Evolutionary conservation across 2,888 invertebrate genomes (phyloP), one percentile per base, ranked within the genome.

Genomic region (Pseudoips prasinana): DNA sequence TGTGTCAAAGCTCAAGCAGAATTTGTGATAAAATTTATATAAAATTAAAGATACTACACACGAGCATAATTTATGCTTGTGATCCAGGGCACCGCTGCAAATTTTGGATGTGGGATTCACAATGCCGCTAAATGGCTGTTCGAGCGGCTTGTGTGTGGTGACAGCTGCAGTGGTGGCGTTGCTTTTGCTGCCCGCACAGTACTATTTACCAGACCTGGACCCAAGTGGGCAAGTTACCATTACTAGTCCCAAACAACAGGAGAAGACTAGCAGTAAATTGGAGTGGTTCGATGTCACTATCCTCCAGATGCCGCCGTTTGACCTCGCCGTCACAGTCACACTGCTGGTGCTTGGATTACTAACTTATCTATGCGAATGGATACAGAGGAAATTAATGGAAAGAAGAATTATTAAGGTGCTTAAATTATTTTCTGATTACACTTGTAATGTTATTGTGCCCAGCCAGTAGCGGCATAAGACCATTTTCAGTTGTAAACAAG

Each of bases 311-410:
- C 69, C 79, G 10, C 65, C 75, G n/a, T 45, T 77, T 29, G 81
- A 86, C 49, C 29, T 80, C 9, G 49, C 75, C 33, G 50, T 76
- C 26, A 68, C 81, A 11, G 30, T 64, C 7, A 36, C 63, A 7
- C 56, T 85, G 35, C 25, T 77, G 18, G 11, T 64, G 20, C 22
- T 75, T 22, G 76, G 66, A n/a, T 29, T 73, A 8, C 11, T 66
- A 8, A 73, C 59, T 19, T 78, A 82, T 43, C 34, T 79, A 25
- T 76, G 69, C 53, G 83, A 82, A 52, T 83, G 79, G 80, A 71
- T 84, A 43, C 85, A 85, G 37, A 73, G 77, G 44, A 84, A 83
- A 58, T 47, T 79, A 18, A 72, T 81, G 73, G 81, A 85, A 56
- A 72, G 64, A 55, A 66, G 86, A 45, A 74, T 84, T 46, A 38